Conservation (phyloP, 2,113 vertebrate genomes). For the Phyllopteryx taeniolatus region DNA sequence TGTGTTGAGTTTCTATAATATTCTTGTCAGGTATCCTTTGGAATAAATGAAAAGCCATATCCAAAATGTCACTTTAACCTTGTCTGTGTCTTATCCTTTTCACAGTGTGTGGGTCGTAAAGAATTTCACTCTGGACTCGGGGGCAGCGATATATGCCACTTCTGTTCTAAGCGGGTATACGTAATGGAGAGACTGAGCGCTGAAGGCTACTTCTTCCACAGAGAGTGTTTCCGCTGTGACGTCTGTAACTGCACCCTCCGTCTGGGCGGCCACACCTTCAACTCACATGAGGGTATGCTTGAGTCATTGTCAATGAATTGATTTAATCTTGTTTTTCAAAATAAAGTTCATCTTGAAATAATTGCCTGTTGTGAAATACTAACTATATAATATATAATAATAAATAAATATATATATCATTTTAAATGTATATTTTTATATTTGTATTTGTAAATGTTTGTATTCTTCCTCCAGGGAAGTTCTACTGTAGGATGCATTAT, state of each 20-base stretch:
- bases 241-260: slow-evolving; percentile 82
- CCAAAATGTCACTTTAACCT: not conserved
- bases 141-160: slow-evolving; percentile 87
- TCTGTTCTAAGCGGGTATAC: slow-evolving; percentile 90
- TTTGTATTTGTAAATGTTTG: not conserved
- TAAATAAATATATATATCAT: too few relatives aligned
- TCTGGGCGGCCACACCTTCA: slow-evolving; percentile 84
- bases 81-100: slow-evolving; percentile 2
- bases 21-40: not conserved
- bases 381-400: too few relatives aligned
- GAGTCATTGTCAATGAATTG: not conserved
- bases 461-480: slow-evolving; percentile 77
- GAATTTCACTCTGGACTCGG: slow-evolving; percentile 78
- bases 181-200: slow-evolving; percentile 93
- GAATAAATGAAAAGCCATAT: not conserved
- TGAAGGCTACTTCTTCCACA: slow-evolving; percentile 92
- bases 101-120: slow-evolving; percentile 77
- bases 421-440: too few relatives aligned
- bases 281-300: slow-evolving; percentile 68
- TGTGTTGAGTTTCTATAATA: not conserved
- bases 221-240: slow-evolving; percentile 92
- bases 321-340: not conserved
- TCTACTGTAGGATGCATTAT: slow-evolving; percentile 95
- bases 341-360: not conserved
- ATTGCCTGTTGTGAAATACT: not conserved